phyloP scores from a whole-genome alignment of 2,797 vertebrate genomes.

The Pangasius mekongensis region DNA sequence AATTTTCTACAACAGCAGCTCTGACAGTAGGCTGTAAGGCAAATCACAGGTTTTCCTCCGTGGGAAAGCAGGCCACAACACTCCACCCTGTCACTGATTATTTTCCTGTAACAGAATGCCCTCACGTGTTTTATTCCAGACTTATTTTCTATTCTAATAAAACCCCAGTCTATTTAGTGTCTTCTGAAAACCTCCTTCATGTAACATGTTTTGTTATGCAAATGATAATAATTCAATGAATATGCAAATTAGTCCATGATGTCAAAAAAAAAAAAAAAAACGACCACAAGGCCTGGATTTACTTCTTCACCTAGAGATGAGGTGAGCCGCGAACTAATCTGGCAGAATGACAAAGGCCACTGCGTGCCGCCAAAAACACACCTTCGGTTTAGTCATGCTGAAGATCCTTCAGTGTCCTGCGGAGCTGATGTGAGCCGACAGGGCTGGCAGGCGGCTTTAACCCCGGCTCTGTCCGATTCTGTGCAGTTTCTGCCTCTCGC shows the following conservation, averaged over 20 bases:
- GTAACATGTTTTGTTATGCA: not conserved
- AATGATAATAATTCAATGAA: not conserved
- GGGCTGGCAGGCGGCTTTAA: constrained; percentile 36
- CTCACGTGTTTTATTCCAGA: not conserved
- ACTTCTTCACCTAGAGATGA: constrained; percentile 32
- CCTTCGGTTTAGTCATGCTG: constrained; percentile 26
- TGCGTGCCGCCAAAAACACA: constrained; percentile 24
- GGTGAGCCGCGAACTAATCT: constrained; percentile 19
- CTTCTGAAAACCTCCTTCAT: not conserved
- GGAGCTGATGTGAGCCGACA: constrained; percentile 44
- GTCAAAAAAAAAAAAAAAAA: not conserved
- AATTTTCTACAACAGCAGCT: not conserved
- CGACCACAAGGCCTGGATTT: not conserved
- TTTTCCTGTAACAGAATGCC: not conserved
- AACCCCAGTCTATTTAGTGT: not conserved
- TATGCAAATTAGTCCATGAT: not conserved
- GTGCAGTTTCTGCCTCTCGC: constrained; percentile 20
- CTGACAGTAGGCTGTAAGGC: not conserved
- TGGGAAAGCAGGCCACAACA: too few relatives aligned
- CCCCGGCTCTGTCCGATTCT: constrained; percentile 33
- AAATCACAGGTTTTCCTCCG: not conserved
- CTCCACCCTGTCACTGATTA: not conserved
- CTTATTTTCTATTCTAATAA: not conserved
- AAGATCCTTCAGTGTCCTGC: constrained; percentile 23
- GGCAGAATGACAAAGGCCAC: constrained; percentile 10